Evolutionary conservation across 1,140 invertebrate genomes (phyloP).

Genomic region (Hyphantria cunea): DNA sequence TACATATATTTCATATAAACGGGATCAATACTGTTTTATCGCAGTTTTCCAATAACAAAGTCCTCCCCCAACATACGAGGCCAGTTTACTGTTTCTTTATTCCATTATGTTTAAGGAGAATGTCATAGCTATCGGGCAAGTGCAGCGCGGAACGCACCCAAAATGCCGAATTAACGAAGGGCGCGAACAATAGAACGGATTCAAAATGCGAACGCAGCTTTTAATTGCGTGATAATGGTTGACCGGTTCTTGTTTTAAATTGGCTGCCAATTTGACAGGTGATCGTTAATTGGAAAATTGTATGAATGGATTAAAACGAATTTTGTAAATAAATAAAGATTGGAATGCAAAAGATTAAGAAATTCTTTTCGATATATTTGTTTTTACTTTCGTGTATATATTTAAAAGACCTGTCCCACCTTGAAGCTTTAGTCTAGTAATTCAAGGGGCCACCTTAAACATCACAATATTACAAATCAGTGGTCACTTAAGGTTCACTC

Average conservation of each 20-base stretch:
- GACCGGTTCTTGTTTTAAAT: constrained; percentile 29
- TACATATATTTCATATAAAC: too few species aligned
- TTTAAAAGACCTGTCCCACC: too few species aligned
- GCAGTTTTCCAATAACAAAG: constrained; percentile 51
- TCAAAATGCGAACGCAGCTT: constrained; percentile 41
- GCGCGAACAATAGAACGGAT: constrained; percentile 45
- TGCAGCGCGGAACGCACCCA: constrained; percentile 47
- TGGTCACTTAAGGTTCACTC: too few species aligned
- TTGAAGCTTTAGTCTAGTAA: too few species aligned
- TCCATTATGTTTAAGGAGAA: constrained; percentile 77
- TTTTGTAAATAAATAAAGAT: neutral
- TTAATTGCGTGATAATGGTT: constrained; percentile 32
- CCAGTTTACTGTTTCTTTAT: constrained; percentile 78
- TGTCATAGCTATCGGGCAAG: constrained; percentile 69
- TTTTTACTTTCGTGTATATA: too few species aligned
- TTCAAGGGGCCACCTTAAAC: too few species aligned
- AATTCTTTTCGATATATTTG: too few species aligned
- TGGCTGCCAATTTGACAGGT: constrained; percentile 30
- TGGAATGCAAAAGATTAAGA: too few species aligned
- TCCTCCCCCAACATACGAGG: constrained; percentile 55
- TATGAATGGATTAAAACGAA: neutral
- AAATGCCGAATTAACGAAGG: constrained; percentile 36
- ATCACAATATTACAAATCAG: too few species aligned
- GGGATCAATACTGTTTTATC: constrained; percentile 44
- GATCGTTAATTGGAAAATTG: neutral